Evolutionary conservation across 1,140 invertebrate genomes (phyloP).

Genomic region (Sarcophaga bullata): DNA sequence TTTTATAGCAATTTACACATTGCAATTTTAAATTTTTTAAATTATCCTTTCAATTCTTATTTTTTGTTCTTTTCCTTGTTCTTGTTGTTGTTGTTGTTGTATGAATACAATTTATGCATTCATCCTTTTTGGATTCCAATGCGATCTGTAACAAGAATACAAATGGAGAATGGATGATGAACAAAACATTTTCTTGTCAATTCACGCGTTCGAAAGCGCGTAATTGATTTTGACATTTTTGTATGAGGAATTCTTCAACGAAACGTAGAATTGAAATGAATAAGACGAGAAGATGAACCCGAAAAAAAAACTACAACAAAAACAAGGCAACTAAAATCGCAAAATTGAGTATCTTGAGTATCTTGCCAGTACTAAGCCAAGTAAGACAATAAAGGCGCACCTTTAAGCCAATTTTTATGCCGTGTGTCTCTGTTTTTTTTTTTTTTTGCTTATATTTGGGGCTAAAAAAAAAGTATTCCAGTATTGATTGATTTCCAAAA

Average conservation of each 20-base stretch:
- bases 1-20: conserved; percentile 45
- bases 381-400: conserved; percentile 31
- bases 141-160: neutral
- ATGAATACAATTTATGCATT: conserved; percentile 32
- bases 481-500: conserved; percentile 38
- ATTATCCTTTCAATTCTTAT: conserved; percentile 41
- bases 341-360: neutral
- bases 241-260: conserved; percentile 33
- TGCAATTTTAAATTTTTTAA: conserved; percentile 49
- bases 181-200: conserved; percentile 46
- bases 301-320: conserved; percentile 22
- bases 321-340: neutral
- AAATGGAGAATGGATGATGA: neutral
- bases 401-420: conserved; percentile 30
- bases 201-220: conserved; percentile 47
- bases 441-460: neutral
- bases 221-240: conserved; percentile 56
- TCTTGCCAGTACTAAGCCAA: conserved; percentile 4
- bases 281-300: conserved; percentile 28
- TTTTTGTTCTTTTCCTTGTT: neutral
- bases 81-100: neutral
- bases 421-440: neutral
- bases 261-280: conserved; percentile 28
- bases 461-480: neutral
- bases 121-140: conserved; percentile 25